phyloP scores from a whole-genome alignment of 2,888 invertebrate species.

The Elegia similella region DNA sequence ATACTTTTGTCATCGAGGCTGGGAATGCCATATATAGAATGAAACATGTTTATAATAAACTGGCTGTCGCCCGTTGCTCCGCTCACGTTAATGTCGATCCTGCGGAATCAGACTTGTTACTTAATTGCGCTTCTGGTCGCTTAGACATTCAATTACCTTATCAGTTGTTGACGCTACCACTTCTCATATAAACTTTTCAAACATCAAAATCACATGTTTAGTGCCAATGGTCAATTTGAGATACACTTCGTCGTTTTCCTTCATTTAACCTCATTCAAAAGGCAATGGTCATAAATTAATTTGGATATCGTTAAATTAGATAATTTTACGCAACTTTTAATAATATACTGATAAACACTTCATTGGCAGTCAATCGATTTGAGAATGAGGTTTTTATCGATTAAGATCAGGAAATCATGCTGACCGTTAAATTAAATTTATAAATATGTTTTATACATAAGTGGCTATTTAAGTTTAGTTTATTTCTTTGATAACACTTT shows the following conservation, averaged over 20 bases:
- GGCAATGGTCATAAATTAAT: not conserved
- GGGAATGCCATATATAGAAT: too few species aligned
- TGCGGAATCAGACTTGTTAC: too few species aligned
- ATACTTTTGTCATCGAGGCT: too few species aligned
- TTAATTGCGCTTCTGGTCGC: too few species aligned
- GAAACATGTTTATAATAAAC: too few species aligned
- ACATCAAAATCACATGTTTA: not conserved
- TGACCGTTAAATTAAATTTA: not conserved
- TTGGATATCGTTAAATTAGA: not conserved
- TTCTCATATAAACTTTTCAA: not conserved
- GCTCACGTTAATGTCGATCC: too few species aligned
- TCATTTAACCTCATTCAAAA: not conserved
- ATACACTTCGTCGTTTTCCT: not conserved
- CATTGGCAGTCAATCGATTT: not conserved
- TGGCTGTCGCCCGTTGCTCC: too few species aligned
- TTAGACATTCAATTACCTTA: too few species aligned
- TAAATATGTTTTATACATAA: not conserved
- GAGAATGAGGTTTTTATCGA: not conserved
- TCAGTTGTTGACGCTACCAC: too few species aligned
- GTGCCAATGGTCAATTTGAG: not conserved
- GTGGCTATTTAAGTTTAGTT: not conserved
- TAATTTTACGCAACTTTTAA: not conserved
- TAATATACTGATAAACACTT: not conserved
- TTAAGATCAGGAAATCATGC: not conserved
- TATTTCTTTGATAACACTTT: constrained; percentile 7